These are phyloP conservation scores for Parazoanthus atlanticus DNA, from an alignment of 92 coral and sea anemone genomes.

Conservation along the genomic window DNA sequence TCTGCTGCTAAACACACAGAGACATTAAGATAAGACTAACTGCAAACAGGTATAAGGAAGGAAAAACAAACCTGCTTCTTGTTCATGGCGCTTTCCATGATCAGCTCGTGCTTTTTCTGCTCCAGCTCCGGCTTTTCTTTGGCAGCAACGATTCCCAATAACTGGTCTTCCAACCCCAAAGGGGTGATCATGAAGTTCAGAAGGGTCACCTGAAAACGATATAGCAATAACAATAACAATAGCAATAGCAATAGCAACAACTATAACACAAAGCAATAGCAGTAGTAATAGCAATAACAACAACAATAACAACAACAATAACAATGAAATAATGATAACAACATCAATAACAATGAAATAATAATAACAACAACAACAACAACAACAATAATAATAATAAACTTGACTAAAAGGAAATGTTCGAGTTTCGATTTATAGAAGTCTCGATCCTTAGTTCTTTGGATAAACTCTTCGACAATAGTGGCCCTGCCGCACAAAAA, in stretches of 20 bases:
- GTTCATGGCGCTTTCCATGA: constrained; percentile 92
- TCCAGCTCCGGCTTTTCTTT: constrained; percentile 95
- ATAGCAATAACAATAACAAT: too few species aligned
- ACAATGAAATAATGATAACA: too few species aligned
- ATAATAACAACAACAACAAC: not conserved
- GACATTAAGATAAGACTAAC: not conserved
- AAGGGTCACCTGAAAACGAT: constrained; percentile 78
- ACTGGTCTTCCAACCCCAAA: constrained; percentile 92
- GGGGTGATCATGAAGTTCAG: constrained; percentile 99
- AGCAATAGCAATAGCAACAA: too few species aligned
- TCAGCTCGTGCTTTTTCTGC: constrained; percentile 91
- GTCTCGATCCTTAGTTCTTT: too few species aligned
- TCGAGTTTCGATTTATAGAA: too few species aligned
- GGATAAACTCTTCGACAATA: too few species aligned
- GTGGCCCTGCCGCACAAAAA: too few species aligned
- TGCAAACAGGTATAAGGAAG: not conserved
- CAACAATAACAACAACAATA: too few species aligned
- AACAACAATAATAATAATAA: too few species aligned
- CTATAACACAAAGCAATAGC: too few species aligned
- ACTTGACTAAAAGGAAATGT: too few species aligned
- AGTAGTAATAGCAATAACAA: too few species aligned
- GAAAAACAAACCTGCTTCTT: constrained; percentile 73
- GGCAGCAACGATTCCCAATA: constrained; percentile 97
- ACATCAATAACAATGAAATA: not conserved
- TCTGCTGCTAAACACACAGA: not conserved